Evolutionary conservation across 2,797 vertebrate genomes (phyloP).

Genomic region (Eurystomus glaucurus): DNA sequence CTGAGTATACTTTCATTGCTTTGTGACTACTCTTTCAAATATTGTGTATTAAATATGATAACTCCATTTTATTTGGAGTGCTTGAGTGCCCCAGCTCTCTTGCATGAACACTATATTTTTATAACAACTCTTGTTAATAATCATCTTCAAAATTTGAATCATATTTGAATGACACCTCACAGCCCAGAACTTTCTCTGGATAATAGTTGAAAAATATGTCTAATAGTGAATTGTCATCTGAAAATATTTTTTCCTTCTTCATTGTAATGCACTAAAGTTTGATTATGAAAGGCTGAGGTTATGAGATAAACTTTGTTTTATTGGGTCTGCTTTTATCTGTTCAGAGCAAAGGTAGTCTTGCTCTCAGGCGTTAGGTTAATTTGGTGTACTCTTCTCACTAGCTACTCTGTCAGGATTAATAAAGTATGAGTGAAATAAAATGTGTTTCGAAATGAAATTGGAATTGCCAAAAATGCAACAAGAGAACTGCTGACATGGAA

Average conservation of each 20-base stretch:
- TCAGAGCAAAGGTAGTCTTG: not conserved
- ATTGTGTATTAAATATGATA: not conserved
- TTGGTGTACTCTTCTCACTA: slow-evolving; percentile 13
- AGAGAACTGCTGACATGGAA: slow-evolving; percentile 45
- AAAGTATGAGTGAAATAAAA: slow-evolving; percentile 32
- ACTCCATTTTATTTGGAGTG: not conserved
- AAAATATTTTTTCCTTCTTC: not conserved
- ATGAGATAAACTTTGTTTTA: not conserved
- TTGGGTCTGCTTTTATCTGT: slow-evolving; percentile 15
- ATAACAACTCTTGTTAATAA: not conserved
- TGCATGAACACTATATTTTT: not conserved
- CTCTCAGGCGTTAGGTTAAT: slow-evolving; percentile 12
- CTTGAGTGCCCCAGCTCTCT: not conserved
- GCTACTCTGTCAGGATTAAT: slow-evolving; percentile 38
- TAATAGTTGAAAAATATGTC: not conserved
- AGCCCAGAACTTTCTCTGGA: not conserved
- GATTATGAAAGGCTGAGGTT: not conserved
- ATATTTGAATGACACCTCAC: not conserved
- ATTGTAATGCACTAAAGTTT: not conserved
- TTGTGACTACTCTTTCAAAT: not conserved
- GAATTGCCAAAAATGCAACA: slow-evolving; percentile 1
- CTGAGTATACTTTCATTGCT: not conserved
- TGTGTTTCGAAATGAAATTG: slow-evolving; percentile 3
- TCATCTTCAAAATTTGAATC: not conserved
- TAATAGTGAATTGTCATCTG: not conserved